Conservation (phyloP, 2,797 vertebrate species). For the Eulemur rubriventer region DNA sequence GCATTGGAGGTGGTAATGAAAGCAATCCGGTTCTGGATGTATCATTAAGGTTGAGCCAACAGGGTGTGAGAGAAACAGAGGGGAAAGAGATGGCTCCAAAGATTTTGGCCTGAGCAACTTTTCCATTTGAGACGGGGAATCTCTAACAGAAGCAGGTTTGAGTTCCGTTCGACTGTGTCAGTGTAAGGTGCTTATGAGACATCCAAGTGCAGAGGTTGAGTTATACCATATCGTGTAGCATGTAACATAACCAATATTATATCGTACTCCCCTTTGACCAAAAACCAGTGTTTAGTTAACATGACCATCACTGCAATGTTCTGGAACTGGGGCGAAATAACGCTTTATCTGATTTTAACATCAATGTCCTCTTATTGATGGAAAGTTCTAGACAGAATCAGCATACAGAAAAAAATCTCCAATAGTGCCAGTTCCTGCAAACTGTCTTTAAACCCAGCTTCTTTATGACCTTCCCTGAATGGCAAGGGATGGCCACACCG, state of each 20-base stretch:
- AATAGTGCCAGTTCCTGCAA: neutral
- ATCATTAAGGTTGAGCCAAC: neutral
- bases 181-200: neutral
- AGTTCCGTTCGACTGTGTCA: neutral
- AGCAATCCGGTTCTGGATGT: neutral
- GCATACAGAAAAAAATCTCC: neutral
- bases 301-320: neutral
- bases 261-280: neutral
- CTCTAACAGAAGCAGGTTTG: neutral
- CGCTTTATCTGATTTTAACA: neutral
- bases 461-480: neutral
- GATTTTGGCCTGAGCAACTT: neutral
- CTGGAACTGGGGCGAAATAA: neutral
- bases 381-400: neutral
- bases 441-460: neutral
- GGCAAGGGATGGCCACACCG: neutral
- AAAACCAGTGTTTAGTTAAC: neutral
- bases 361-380: neutral
- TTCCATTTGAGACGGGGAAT: neutral
- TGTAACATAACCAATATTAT: neutral
- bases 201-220: neutral
- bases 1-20: neutral
- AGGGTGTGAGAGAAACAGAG: neutral
- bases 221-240: neutral
- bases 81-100: neutral